These are phyloP conservation scores for Drosophila chauvacae DNA, from an alignment of 1,140 invertebrate species.

Conservation along the genomic window DNA sequence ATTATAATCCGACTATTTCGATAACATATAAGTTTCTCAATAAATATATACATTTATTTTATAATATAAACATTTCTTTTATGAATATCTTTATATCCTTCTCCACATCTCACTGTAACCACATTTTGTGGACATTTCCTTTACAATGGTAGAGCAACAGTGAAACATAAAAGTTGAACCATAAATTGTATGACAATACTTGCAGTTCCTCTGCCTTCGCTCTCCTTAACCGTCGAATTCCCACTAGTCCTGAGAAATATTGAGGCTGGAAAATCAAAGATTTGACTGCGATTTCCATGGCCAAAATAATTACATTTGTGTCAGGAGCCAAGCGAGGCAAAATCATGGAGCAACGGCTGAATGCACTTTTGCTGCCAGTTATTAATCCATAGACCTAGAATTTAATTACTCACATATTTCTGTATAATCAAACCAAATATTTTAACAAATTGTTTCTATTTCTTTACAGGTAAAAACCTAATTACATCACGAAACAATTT, in stretches of 20 bases:
- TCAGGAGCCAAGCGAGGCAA: neutral
- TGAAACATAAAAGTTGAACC: slow-evolving; percentile 25
- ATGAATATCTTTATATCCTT: neutral
- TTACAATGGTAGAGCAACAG: slow-evolving; percentile 20
- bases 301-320: slow-evolving; percentile 33
- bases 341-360: slow-evolving; percentile 5
- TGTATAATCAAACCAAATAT: slow-evolving; percentile 27
- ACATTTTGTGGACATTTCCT: slow-evolving; percentile 28
- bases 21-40: neutral
- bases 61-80: neutral
- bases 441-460: slow-evolving; percentile 7
- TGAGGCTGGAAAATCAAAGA: slow-evolving; percentile 49
- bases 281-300: slow-evolving; percentile 19
- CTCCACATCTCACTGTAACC: neutral
- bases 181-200: slow-evolving; percentile 32
- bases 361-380: slow-evolving; percentile 8
- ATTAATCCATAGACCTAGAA: neutral
- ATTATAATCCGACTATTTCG: neutral
- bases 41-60: neutral
- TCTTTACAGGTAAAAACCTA: slow-evolving; percentile 58
- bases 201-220: neutral
- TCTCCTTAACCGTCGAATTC: neutral
- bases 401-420: slow-evolving; percentile 24
- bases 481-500: slow-evolving; percentile 4
- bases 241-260: slow-evolving; percentile 13